A percentile compares a stretch with the other conserved stretches of the same genome.
Conservation (phyloP, 2,888 invertebrate genomes). For the Sympetrum striolatum region DNA sequence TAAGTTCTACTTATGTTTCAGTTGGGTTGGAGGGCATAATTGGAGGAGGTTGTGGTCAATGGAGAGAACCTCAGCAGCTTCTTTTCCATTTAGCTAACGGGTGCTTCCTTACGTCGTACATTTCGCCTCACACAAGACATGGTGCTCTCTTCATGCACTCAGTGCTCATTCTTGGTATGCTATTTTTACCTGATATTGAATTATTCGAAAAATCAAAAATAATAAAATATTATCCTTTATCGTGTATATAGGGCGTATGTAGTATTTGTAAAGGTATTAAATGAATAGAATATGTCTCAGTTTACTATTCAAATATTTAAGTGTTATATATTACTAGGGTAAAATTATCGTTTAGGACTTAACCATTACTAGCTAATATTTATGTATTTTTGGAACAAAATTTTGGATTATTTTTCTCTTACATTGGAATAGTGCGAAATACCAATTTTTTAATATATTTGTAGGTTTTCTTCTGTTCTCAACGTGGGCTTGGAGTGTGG, state of each 20-base stretch:
- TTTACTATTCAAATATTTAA: too few relatives aligned
- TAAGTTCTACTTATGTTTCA: not conserved
- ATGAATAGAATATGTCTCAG: too few relatives aligned
- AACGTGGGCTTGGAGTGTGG: slow-evolving; percentile 89
- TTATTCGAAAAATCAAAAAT: not conserved
- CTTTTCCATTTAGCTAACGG: slow-evolving; percentile 78
- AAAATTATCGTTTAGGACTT: too few relatives aligned
- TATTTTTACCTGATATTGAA: too few relatives aligned
- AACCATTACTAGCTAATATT: too few relatives aligned
- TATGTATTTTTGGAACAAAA: too few relatives aligned
- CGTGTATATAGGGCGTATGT: too few relatives aligned
- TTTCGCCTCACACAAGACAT: slow-evolving; percentile 78
- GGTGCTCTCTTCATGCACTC: slow-evolving; percentile 85
- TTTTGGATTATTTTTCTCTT: too few relatives aligned
- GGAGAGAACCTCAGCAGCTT: slow-evolving; percentile 78
- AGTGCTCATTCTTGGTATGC: slow-evolving; percentile 77
- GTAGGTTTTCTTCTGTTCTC: slow-evolving; percentile 80
- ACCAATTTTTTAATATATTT: slow-evolving; percentile 48
- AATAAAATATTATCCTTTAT: too few relatives aligned
- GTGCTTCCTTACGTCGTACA: slow-evolving; percentile 79
- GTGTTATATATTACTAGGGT: too few relatives aligned
- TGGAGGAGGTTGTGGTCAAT: slow-evolving; percentile 68
- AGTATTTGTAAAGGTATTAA: too few relatives aligned
- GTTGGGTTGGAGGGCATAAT: not conserved
- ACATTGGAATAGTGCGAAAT: too few relatives aligned